Conservation (phyloP, 2,113 vertebrate genomes). For the Gasterosteus nipponicus region DNA sequence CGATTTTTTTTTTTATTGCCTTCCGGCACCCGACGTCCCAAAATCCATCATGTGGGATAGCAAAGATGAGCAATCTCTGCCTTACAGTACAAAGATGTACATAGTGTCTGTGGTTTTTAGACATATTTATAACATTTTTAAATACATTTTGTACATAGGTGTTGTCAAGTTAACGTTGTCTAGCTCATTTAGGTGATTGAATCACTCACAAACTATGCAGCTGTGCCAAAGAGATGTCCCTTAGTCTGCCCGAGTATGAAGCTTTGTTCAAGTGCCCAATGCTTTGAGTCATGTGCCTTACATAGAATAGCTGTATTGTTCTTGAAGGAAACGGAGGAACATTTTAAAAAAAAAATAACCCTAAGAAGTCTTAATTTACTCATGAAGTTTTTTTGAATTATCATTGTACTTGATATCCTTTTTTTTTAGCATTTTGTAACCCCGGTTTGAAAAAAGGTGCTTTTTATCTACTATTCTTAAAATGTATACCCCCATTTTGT, state of each 20-base stretch:
- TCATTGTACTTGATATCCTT: conserved; percentile 74
- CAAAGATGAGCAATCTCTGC: conserved; percentile 48
- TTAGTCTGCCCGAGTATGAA: conserved; percentile 58
- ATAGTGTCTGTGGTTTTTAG: conserved; percentile 83
- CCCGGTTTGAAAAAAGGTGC: conserved; percentile 77
- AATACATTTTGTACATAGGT: conserved; percentile 97
- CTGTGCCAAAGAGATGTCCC: conserved; percentile 86
- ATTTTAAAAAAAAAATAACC: conserved; percentile 34
- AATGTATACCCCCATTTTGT: conserved; percentile 69
- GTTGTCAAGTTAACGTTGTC: conserved; percentile 90
- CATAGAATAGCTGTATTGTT: conserved; percentile 48
- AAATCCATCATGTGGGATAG: conserved; percentile 45
- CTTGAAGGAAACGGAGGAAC: conserved; percentile 62
- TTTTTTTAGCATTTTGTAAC: conserved; percentile 64
- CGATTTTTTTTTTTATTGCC: conserved; percentile 54
- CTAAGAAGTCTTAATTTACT: conserved; percentile 50
- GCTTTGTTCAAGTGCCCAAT: conserved; percentile 42
- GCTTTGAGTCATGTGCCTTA: conserved; percentile 67
- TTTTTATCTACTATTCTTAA: conserved; percentile 75
- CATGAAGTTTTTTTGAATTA: conserved; percentile 58
- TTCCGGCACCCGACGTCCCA: conserved; percentile 40
- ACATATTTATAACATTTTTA: conserved; percentile 87
- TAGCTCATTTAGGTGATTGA: conserved; percentile 69
- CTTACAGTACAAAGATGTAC: conserved; percentile 76
- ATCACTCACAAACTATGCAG: conserved; percentile 80